These are phyloP conservation scores for Denticeps clupeoides DNA, from an alignment of 2,797 vertebrate genomes.

Conservation along the genomic window DNA sequence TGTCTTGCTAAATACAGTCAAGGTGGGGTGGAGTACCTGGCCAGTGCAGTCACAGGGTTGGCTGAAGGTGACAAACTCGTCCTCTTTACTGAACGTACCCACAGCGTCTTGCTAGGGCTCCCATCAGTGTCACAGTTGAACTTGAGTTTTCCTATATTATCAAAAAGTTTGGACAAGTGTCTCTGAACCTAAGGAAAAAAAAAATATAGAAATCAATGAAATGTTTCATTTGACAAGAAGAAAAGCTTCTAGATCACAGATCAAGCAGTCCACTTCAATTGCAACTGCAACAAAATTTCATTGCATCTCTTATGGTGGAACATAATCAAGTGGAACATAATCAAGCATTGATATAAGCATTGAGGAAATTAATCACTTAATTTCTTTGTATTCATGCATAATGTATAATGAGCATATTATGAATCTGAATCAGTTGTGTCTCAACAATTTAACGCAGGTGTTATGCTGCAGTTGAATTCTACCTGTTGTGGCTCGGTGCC, in stretches of 20 bases:
- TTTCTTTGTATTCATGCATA: too few relatives aligned
- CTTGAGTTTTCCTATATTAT: slow-evolving; percentile 61
- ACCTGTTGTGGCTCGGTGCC: slow-evolving; percentile 63
- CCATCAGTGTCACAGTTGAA: slow-evolving; percentile 45
- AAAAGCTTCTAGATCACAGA: not conserved
- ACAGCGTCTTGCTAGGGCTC: slow-evolving; percentile 41
- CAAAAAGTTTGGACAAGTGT: slow-evolving; percentile 68
- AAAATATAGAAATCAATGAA: not conserved
- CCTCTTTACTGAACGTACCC: slow-evolving; percentile 72
- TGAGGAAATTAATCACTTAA: too few relatives aligned
- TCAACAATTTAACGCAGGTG: not conserved
- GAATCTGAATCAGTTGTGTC: too few relatives aligned
- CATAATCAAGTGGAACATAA: too few relatives aligned
- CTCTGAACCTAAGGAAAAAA: slow-evolving; percentile 52
- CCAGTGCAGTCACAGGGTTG: slow-evolving; percentile 47
- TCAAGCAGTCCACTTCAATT: too few relatives aligned
- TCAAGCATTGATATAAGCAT: too few relatives aligned
- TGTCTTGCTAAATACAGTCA: not conserved
- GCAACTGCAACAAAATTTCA: too few relatives aligned
- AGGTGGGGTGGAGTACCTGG: slow-evolving; percentile 43
- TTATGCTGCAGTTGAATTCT: slow-evolving; percentile 6
- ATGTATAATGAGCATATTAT: too few relatives aligned
- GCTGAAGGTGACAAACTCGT: slow-evolving; percentile 59
- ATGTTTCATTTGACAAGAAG: not conserved
- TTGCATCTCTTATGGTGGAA: too few relatives aligned